phyloP scores from a whole-genome alignment of 1,140 invertebrate genomes.

The Steinernema khuongi region DNA sequence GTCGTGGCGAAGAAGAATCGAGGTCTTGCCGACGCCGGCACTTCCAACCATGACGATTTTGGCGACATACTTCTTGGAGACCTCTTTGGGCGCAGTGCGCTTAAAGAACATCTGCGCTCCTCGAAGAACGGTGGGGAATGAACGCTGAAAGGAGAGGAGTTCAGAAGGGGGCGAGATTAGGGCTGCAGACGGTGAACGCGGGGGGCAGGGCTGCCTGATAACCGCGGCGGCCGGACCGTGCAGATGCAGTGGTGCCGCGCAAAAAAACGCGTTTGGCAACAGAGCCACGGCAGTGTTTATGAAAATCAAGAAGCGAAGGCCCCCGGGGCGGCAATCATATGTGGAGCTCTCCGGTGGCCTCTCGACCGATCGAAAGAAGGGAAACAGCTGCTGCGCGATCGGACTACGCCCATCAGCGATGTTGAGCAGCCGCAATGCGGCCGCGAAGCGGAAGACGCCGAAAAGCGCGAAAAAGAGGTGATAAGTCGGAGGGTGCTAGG shows the following conservation, averaged over 20 bases:
- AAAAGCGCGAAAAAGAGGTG: slow-evolving; percentile 3
- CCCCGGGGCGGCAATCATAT: not conserved
- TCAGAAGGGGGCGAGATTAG: too few relatives aligned
- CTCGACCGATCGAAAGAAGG: slow-evolving; percentile 1
- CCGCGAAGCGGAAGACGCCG: not conserved
- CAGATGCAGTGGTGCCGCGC: too few relatives aligned
- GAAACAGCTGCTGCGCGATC: slow-evolving; percentile 9
- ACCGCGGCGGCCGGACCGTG: too few relatives aligned
- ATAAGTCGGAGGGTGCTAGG: too few relatives aligned
- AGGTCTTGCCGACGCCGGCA: slow-evolving; percentile 17
- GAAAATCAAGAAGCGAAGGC: not conserved
- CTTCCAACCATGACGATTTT: slow-evolving; percentile 14
- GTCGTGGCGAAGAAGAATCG: slow-evolving; percentile 14
- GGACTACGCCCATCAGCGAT: not conserved
- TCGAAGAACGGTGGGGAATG: not conserved
- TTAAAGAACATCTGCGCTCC: not conserved
- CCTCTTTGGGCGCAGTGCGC: not conserved
- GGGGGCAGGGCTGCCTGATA: too few relatives aligned
- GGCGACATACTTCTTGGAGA: not conserved
- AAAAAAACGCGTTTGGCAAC: not conserved
- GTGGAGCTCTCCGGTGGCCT: not conserved
- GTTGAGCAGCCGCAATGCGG: not conserved
- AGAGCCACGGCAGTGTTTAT: not conserved
- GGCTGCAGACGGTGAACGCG: too few relatives aligned
- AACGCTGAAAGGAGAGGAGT: too few relatives aligned